Evolutionary conservation across 2,797 vertebrate genomes (phyloP).

Genomic region (Crypturellus tataupa): DNA sequence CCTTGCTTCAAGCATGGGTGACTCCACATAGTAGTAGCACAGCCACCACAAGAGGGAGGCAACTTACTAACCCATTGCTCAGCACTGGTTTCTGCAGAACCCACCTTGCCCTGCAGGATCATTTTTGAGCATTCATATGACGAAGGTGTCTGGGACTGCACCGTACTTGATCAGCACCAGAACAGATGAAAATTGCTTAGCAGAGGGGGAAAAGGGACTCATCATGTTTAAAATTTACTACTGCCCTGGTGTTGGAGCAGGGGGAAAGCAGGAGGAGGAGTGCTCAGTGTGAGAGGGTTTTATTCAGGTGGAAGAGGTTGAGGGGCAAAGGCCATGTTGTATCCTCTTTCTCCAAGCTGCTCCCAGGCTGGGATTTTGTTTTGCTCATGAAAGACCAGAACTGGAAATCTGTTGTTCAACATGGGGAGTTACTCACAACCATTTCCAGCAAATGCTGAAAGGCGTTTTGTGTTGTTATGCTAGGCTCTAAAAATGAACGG

Average conservation of each 20-base stretch:
- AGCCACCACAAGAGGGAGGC: conserved; percentile 23
- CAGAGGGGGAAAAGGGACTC: rapidly evolving
- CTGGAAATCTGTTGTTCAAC: background rate
- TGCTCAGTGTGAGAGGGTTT: background rate
- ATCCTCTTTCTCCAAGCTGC: background rate
- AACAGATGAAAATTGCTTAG: rapidly evolving
- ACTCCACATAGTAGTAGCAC: background rate
- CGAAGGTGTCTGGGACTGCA: rapidly evolving
- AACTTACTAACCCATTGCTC: background rate
- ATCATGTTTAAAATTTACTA: background rate
- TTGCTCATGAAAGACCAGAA: background rate
- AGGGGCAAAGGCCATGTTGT: rapidly evolving
- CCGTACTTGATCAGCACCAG: background rate
- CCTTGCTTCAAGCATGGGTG: background rate
- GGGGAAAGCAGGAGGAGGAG: background rate
- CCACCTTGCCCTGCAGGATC: rapidly evolving
- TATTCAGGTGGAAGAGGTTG: background rate
- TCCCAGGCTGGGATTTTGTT: background rate
- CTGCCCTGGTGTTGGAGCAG: background rate
- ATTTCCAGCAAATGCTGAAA: background rate
- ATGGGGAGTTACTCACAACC: background rate
- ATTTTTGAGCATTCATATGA: rapidly evolving
- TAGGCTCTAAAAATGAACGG: background rate
- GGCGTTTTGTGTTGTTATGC: background rate
- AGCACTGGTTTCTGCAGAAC: rapidly evolving